Evolutionary conservation across 2,888 invertebrate genomes (phyloP).

Genomic region (Drosophila hamatofila): DNA sequence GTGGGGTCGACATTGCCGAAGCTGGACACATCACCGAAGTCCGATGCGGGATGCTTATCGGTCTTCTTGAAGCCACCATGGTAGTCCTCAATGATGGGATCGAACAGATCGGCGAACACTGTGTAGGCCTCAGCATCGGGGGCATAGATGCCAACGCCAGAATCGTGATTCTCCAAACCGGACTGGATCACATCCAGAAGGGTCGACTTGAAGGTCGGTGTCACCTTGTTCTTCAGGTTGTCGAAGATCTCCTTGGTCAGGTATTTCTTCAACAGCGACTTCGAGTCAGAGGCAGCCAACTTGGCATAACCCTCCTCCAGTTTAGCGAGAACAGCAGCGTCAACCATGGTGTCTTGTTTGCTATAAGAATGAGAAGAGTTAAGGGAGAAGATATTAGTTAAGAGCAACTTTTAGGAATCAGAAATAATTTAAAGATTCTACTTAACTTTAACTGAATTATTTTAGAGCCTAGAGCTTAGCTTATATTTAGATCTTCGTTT

Average conservation of each 20-base stretch:
- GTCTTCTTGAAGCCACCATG: slow-evolving; percentile 97
- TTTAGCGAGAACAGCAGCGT: slow-evolving; percentile 95
- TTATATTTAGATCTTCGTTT: neutral
- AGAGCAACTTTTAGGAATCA: neutral
- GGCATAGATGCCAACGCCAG: slow-evolving; percentile 98
- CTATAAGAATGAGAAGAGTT: slow-evolving; percentile 86
- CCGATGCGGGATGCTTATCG: slow-evolving; percentile 96
- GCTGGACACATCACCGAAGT: slow-evolving; percentile 96
- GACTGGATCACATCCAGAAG: slow-evolving; percentile 98
- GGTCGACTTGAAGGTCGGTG: slow-evolving; percentile 94
- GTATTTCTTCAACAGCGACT: slow-evolving; percentile 98
- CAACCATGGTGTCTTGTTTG: slow-evolving; percentile 93
- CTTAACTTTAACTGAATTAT: neutral
- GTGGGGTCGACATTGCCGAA: slow-evolving; percentile 97
- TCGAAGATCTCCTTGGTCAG: slow-evolving; percentile 96
- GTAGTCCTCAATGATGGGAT: slow-evolving; percentile 99
- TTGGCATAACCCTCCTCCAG: slow-evolving; percentile 96
- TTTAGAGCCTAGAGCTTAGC: no score
- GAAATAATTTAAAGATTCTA: neutral
- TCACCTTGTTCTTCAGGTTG: slow-evolving; percentile 96
- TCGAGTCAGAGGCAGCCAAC: slow-evolving; percentile 94
- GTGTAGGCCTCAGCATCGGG: slow-evolving; percentile 98
- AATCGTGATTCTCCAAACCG: slow-evolving; percentile 98
- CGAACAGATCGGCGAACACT: slow-evolving; percentile 96
- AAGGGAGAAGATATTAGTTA: neutral